Percentiles rank a stretch among this genome's conserved stretches.
These are phyloP conservation scores for Saccopteryx leptura DNA, from an alignment of 2,113 vertebrate species.

Conservation along the genomic window DNA sequence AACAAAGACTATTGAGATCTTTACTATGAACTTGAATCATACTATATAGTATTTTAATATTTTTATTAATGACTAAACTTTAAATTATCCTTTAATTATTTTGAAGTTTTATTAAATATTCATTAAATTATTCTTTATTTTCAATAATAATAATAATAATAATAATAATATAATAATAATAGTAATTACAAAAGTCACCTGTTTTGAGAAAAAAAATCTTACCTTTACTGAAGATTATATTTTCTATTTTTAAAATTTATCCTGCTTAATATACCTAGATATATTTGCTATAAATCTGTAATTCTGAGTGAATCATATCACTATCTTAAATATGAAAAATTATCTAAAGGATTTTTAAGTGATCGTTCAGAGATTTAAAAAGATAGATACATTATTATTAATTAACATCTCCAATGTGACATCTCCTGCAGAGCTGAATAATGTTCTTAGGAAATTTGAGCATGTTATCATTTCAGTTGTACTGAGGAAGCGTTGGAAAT, in stretches of 20 bases:
- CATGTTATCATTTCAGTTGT: neutral
- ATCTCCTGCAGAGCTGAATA: neutral
- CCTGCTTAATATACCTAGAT: neutral
- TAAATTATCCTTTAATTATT: neutral
- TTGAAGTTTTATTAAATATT: neutral
- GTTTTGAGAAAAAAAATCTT: neutral
- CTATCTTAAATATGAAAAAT: neutral
- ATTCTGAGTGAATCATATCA: neutral
- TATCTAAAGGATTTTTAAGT: neutral
- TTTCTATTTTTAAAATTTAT: neutral
- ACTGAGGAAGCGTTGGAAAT: neutral
- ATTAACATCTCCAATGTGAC: neutral
- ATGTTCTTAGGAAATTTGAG: neutral
- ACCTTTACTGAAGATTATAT: neutral
- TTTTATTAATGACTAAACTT: neutral
- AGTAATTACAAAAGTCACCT: neutral
- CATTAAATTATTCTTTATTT: slow-evolving; percentile 24
- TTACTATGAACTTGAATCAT: neutral
- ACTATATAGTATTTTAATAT: neutral
- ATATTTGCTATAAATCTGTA: slow-evolving; percentile 5
- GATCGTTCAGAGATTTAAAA: neutral
- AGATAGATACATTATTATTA: neutral
- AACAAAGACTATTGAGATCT: neutral
- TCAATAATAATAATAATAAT: slow-evolving; percentile 12
- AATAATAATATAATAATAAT: neutral